phyloP scores from a whole-genome alignment of 2,888 invertebrate genomes.

The Thysanoteuthis rhombus region DNA sequence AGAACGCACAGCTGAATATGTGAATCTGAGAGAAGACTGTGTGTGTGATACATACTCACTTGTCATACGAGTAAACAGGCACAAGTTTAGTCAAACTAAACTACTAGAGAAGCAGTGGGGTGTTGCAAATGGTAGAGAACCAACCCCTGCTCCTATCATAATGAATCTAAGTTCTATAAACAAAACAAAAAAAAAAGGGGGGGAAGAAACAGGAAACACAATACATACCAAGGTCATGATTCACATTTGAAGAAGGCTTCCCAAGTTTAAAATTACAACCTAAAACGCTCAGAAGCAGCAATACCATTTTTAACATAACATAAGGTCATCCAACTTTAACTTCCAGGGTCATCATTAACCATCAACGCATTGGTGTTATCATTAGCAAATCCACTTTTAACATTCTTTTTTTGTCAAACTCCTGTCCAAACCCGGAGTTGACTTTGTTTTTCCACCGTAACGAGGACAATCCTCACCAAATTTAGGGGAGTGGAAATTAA shows the following conservation, averaged over 20 bases:
- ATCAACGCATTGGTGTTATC: neutral
- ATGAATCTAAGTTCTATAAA: neutral
- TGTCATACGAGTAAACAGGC: neutral
- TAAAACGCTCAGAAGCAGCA: neutral
- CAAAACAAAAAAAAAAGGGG: neutral
- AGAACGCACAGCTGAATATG: too few relatives aligned
- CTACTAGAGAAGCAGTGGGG: neutral
- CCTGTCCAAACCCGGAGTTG: too few relatives aligned
- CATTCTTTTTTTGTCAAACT: neutral
- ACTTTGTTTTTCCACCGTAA: too few relatives aligned
- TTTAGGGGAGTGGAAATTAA: too few relatives aligned
- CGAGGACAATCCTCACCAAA: too few relatives aligned
- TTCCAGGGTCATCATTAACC: neutral
- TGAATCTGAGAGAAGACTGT: too few relatives aligned
- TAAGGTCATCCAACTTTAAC: neutral
- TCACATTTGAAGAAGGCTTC: neutral
- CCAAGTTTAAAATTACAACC: neutral
- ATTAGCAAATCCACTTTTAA: neutral
- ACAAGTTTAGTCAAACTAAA: neutral
- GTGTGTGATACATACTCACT: neutral
- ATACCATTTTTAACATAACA: neutral
- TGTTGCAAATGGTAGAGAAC: neutral
- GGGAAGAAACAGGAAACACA: neutral
- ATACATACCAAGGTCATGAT: neutral
- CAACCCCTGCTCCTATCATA: neutral